Evolutionary conservation across 2,113 vertebrate species (phyloP), one percentile per base, ranked within the genome.

Genomic region (Pygoscelis adeliae): DNA sequence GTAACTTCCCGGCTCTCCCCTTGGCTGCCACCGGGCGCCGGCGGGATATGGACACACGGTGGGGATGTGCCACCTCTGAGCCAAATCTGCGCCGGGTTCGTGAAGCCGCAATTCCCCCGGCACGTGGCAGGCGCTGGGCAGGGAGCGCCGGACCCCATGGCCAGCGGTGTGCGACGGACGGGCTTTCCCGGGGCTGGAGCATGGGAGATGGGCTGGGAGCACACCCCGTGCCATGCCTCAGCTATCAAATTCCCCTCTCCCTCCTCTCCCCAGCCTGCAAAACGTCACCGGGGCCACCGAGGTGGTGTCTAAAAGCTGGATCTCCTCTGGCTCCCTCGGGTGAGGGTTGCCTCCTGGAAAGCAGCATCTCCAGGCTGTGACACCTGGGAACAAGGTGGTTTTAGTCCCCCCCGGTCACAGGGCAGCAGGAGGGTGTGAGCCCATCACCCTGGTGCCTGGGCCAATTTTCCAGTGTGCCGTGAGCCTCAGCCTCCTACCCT

Each of bases 41-140:
- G 58, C 4, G 30, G 61, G 55, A 22, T 3, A 2, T 0, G 13
- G 65, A 29, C 32, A 55, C 29, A 5, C 0, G 2, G 32, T 11
- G n/a, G 63, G 38, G n/a, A 29, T 40, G 30, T 65, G 67, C 13
- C 83, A 49, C 25, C 42, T 66, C 23, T 34, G 80, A 52, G 32
- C 25, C 72, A 52, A 11, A 55, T 6, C 32, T 10, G 55, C 59
- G 15, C 23, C 0, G 0, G 53, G 18, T 2, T 26, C 2, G 0
- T 16, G 55, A 40, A 17, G 46, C 50, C 2, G 1, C 9, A 42
- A 8, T 21, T 63, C 6, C 36, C 36, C 10, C 32, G 5, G n/a
- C 32, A 15, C 2, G 11, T 36, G 46, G 62, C 40, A 18, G 91
- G 50, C 0, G 1, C 52, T 30, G 55, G 76, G 90, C 32, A 30